Percentiles rank a stretch among this genome's conserved stretches.
Conservation (phyloP, 2,113 vertebrate species). For the Protobothrops mucrosquamatus region DNA sequence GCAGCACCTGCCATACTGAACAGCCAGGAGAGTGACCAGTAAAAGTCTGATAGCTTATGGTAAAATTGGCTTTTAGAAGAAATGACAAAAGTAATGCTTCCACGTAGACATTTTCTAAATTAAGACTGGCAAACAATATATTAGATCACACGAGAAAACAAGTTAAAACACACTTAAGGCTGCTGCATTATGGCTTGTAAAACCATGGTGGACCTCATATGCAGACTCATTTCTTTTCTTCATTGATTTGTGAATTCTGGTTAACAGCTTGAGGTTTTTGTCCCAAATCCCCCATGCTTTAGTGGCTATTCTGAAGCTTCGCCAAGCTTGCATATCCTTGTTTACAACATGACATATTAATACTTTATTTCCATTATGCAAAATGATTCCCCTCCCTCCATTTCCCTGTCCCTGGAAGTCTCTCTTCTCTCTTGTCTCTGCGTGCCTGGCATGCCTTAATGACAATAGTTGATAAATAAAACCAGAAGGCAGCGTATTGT, state of each 20-base stretch:
- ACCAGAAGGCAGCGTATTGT: slow-evolving; percentile 10
- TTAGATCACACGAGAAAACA: neutral
- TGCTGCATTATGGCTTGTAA: neutral
- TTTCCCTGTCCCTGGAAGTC: slow-evolving; percentile 7
- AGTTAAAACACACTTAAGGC: neutral
- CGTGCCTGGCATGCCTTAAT: slow-evolving; percentile 16
- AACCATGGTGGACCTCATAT: neutral
- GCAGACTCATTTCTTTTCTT: neutral
- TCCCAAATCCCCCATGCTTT: neutral
- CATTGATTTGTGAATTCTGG: neutral
- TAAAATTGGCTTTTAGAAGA: neutral
- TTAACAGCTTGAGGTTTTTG: neutral
- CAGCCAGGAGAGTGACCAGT: neutral
- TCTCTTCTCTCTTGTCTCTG: slow-evolving; percentile 1
- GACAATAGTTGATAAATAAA: slow-evolving; percentile 41
- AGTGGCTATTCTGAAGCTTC: neutral
- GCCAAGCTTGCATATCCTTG: neutral
- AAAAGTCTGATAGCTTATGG: neutral
- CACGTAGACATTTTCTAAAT: neutral
- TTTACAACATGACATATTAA: slow-evolving; percentile 19
- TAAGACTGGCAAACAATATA: neutral
- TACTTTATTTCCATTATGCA: slow-evolving; percentile 28
- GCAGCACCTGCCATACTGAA: no score
- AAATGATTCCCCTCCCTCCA: neutral
- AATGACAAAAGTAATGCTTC: neutral